Evolutionary conservation across 1,140 invertebrate genomes (phyloP).

Genomic region (Drosophila murphyi): DNA sequence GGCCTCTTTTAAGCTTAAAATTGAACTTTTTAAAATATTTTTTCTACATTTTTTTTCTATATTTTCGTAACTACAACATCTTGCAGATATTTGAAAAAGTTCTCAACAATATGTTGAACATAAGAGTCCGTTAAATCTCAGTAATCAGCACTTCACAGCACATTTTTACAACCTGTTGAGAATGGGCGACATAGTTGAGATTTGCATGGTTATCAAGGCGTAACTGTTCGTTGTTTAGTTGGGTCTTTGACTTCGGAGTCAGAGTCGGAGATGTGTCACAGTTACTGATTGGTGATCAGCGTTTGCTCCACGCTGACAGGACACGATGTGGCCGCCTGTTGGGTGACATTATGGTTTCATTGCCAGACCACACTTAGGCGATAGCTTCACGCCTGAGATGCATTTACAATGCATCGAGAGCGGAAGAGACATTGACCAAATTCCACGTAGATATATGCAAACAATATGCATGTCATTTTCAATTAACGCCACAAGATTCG

Average conservation of each 20-base stretch:
- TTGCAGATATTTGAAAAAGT: not conserved
- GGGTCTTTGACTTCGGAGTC: not conserved
- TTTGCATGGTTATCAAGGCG: constrained; percentile 26
- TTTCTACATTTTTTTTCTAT: no score
- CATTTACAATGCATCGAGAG: constrained; percentile 13
- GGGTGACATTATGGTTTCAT: constrained; percentile 79
- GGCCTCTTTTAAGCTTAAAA: no score
- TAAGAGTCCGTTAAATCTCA: constrained; percentile 11
- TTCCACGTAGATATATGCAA: constrained; percentile 69
- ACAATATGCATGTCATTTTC: constrained; percentile 79
- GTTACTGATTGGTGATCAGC: constrained; percentile 50
- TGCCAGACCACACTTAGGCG: constrained; percentile 76
- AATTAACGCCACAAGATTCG: constrained; percentile 78
- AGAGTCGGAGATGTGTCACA: constrained; percentile 12
- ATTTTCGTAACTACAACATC: no score
- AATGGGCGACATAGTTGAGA: not conserved
- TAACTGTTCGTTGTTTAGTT: constrained; percentile 5
- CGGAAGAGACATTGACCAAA: constrained; percentile 19
- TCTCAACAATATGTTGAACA: not conserved
- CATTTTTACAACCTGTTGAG: not conserved
- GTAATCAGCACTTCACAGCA: constrained; percentile 2
- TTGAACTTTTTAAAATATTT: no score
- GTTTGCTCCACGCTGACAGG: constrained; percentile 33
- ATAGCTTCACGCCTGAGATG: constrained; percentile 54
- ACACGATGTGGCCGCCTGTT: constrained; percentile 57